Base-by-base conservation (phyloP, 1,140 invertebrate species). In the Tyrophagus putrescentiae region DNA sequence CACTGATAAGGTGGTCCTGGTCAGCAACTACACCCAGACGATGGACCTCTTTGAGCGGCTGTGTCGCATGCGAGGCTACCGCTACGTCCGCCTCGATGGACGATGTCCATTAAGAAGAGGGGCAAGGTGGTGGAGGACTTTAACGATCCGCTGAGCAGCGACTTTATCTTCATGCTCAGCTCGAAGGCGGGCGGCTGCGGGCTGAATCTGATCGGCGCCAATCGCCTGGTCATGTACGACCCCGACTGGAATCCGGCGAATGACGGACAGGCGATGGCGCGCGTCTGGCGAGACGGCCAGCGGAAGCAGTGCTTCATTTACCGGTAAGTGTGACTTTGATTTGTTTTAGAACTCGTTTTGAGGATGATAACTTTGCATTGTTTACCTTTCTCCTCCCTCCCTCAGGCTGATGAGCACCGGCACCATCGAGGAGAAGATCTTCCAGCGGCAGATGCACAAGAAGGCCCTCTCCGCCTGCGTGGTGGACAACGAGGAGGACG, bases 241-340 rank as follows among this genome's bases (percentile, higher is more conserved):
- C 95, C 95, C 0, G 95, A 98, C 72, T 98, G 95, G 95, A 99
- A 98, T 79, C 95, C 95, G 58, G 95, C 95, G 0, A 99, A 98
- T 73, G 96, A 99, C 76, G 94, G 97, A 62, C 96, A 99, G 73
- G 96, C 96, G 0, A 99, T 99, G 96, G 96, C 96, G 1, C 75
- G 96, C 69, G 91, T 98, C 21, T 99, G 96, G 96, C 78, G 96
- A 65, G 96, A 99, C 75, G 96, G 96, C 5, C 96, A 99, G 70
- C 95, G 93, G 73, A 99, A 99, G 74, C 86, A 87, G 9, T 99
- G 94, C 67, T 98, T 85, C 68, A 89, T 98, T 60, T 98, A 98
- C 75, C 76, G 91, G 11, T 57, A 16, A 52, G 45, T 7, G 7
- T 48, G n/a, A n/a, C n/a, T n/a, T n/a, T n/a, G 7, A 48, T 48